Percentiles rank a stretch among this genome's conserved stretches.
These are phyloP conservation scores for Saccopteryx bilineata DNA, from an alignment of 2,113 vertebrate species.

Conservation along the genomic window DNA sequence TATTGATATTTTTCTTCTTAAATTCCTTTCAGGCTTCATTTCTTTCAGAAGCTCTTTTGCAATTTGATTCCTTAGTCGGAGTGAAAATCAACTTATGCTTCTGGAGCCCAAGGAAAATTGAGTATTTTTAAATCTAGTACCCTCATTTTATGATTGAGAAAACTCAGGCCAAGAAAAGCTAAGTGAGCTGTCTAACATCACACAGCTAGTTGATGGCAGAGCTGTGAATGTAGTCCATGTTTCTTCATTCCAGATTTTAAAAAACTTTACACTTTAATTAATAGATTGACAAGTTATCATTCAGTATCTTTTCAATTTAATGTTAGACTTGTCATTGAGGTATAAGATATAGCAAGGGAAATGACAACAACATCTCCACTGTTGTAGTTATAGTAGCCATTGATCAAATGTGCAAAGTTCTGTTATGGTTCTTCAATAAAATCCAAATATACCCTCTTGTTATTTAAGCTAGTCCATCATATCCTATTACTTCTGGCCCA, in stretches of 20 bases:
- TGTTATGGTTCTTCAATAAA: neutral
- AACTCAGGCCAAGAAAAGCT: constrained; percentile 2
- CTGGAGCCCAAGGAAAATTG: constrained; percentile 9
- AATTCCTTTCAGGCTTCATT: constrained; percentile 39
- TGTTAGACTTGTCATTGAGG: neutral
- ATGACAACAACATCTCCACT: constrained; percentile 7
- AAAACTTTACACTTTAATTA: neutral
- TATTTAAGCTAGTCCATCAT: neutral
- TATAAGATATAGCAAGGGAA: constrained; percentile 3
- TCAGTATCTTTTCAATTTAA: constrained; percentile 21
- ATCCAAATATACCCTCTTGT: neutral
- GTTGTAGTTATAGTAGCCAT: neutral
- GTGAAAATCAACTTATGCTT: constrained; percentile 12
- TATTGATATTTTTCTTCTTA: constrained; percentile 50
- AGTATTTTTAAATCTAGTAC: constrained; percentile 21
- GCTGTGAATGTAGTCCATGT: neutral
- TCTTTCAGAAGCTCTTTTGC: constrained; percentile 63
- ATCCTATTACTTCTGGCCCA: neutral
- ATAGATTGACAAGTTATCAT: neutral
- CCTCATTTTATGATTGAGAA: constrained; percentile 17
- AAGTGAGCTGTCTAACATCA: neutral
- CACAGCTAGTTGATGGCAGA: neutral
- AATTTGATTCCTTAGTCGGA: constrained; percentile 48
- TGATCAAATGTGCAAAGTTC: neutral
- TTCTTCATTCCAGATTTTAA: constrained; percentile 8